Evolutionary conservation across 2,113 vertebrate genomes (phyloP).

Genomic region (Rhea pennata): DNA sequence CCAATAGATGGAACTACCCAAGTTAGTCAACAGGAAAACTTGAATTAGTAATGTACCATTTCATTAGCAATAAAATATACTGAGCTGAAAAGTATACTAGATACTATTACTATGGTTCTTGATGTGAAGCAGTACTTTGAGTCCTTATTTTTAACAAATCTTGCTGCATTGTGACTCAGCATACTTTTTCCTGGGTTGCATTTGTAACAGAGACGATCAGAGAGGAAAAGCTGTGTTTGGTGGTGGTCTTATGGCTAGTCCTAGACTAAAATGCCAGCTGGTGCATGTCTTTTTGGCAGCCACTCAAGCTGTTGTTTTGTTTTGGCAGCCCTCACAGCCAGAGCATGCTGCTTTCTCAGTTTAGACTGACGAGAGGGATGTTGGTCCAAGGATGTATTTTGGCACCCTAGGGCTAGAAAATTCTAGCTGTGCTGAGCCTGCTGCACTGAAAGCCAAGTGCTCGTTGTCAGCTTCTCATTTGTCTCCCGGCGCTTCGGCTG

Average conservation of each 20-base stretch:
- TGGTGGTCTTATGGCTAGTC: conserved; percentile 18
- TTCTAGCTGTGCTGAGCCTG: conserved; percentile 18
- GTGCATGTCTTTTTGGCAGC: conserved; percentile 75
- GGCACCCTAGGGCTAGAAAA: conserved; percentile 33
- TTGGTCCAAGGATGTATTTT: conserved; percentile 42
- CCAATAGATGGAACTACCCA: neutral
- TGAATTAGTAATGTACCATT: conserved; percentile 3
- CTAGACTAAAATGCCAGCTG: conserved; percentile 73
- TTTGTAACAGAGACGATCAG: neutral
- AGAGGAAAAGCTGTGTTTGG: neutral
- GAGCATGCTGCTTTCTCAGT: conserved; percentile 47
- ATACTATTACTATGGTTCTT: neutral
- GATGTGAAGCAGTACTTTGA: neutral
- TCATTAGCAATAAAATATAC: conserved; percentile 40
- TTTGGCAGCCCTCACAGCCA: conserved; percentile 56
- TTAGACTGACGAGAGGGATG: conserved; percentile 17
- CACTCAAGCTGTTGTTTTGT: conserved; percentile 81
- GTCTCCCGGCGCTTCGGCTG: neutral
- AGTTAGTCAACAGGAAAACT: neutral
- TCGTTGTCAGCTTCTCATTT: neutral
- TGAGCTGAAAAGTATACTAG: neutral
- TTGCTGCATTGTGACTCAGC: neutral
- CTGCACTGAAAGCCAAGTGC: neutral
- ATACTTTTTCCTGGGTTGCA: neutral
- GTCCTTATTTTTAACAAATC: neutral